Evolutionary conservation across 1,140 invertebrate species (phyloP).

Genomic region (Atta texana): DNA sequence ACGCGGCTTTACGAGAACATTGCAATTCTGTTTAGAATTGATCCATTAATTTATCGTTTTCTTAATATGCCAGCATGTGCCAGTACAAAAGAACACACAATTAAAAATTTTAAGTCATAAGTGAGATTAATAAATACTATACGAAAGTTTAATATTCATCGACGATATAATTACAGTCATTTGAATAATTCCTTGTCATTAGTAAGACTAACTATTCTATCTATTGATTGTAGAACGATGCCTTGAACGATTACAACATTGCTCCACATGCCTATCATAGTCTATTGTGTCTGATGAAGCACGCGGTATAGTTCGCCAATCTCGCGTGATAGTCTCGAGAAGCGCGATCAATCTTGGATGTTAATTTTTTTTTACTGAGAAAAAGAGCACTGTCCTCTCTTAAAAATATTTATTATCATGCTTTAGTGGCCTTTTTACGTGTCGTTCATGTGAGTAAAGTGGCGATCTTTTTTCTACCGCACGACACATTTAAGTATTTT

Average conservation of each 20-base stretch:
- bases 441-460: conserved; percentile 27
- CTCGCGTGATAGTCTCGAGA: background rate
- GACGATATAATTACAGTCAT: background rate
- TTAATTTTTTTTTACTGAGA: background rate
- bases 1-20: no score
- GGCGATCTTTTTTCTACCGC: background rate
- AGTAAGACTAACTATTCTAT: conserved; percentile 7
- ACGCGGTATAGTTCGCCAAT: background rate
- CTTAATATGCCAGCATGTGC: background rate
- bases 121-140: background rate
- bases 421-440: conserved; percentile 26
- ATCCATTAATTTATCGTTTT: background rate
- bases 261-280: background rate
- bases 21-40: no score
- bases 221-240: background rate
- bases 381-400: conserved; percentile 21
- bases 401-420: conserved; percentile 45
- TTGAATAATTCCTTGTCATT: conserved; percentile 10
- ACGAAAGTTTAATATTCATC: conserved; percentile 5
- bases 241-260: background rate
- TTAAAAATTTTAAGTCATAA: background rate
- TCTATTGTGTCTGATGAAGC: conserved; percentile 6
- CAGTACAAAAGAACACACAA: background rate
- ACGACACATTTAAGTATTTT: conserved; percentile 12
- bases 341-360: conserved; percentile 30